Evolutionary conservation across 2,797 vertebrate genomes (phyloP).

Genomic region (Sus cebifrons): DNA sequence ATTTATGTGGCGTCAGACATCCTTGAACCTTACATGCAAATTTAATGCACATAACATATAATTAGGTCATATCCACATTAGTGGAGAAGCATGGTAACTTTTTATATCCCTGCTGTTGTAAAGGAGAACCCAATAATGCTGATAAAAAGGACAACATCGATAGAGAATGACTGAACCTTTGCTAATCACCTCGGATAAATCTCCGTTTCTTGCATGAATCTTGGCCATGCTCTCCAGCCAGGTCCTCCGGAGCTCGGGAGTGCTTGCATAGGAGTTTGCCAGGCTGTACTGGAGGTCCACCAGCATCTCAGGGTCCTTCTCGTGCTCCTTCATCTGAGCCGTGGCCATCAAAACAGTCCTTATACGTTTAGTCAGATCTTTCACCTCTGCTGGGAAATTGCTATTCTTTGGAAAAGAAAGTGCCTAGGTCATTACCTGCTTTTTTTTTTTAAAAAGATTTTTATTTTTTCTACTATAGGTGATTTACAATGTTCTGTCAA

Average conservation of each 20-base stretch:
- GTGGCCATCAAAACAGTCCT: constrained; percentile 96
- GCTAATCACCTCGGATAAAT: constrained; percentile 94
- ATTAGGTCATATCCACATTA: not conserved
- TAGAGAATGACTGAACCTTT: not conserved
- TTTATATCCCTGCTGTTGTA: not conserved
- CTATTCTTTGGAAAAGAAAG: constrained; percentile 92
- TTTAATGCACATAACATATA: not conserved
- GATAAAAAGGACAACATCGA: not conserved
- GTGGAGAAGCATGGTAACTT: not conserved
- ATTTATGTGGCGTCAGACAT: not conserved
- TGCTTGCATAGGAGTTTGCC: constrained; percentile 96
- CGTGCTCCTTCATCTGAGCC: constrained; percentile 96
- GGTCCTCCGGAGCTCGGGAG: constrained; percentile 94
- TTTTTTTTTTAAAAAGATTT: not conserved
- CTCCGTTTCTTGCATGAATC: constrained; percentile 95
- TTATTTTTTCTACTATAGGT: too few species aligned
- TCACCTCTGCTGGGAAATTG: constrained; percentile 95
- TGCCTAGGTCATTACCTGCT: constrained; percentile 83
- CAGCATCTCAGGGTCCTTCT: constrained; percentile 96
- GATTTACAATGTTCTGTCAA: too few species aligned
- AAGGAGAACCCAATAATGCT: not conserved
- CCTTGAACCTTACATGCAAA: not conserved
- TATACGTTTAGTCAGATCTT: constrained; percentile 96
- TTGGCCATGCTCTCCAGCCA: constrained; percentile 97
- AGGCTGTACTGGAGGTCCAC: constrained; percentile 96